Evolutionary conservation across 2,888 invertebrate species (phyloP), one percentile per base, ranked within the genome.

Genomic region (Brassicogethes aeneus): DNA sequence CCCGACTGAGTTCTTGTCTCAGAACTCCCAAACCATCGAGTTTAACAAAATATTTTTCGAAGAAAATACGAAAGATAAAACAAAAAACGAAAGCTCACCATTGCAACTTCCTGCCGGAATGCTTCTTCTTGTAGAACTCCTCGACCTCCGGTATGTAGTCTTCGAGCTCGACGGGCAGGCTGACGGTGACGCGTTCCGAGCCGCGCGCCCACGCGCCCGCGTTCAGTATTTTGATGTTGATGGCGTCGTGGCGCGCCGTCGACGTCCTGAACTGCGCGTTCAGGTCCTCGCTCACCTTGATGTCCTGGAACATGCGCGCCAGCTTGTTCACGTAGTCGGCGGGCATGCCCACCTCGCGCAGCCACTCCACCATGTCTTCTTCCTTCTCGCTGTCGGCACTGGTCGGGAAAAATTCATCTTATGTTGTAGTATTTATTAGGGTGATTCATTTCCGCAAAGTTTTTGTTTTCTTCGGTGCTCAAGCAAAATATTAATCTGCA

Each of bases 101-200:
- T 70, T 95, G 94, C 43, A 99, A 72, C 67, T 97, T 97, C 41
- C 99, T 76, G 5, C 99, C 99, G 56, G 88, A 93, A 72, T 99
- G 97, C 68, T 96, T 95, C 61, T 86, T 90, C 66, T 91, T 87
- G 67, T 99, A 99, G 72, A 97, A 97, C 51, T 96, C 95, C 71
- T 99, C 99, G 15, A 99, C 91, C 71, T 99, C 96, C 1, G 97
- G 97, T 60, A 99, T 95, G 66, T 95, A 95, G 68, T 99, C 99
- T 70, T 99, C 99, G 54, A 99, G 71, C 70, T 99, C 97, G 57
- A 94, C 78, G 13, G 99, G 99, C 59, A 99, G 77, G 65, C 95
- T 92, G 12, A 99, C 95, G 2, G 93, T 87, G 2, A 95, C 90
- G 47, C 94, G 76, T 67, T 97, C 96, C 43, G 91, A 91, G 36